Conservation (phyloP, 2,113 vertebrate species). For the Burhinus bistriatus region DNA sequence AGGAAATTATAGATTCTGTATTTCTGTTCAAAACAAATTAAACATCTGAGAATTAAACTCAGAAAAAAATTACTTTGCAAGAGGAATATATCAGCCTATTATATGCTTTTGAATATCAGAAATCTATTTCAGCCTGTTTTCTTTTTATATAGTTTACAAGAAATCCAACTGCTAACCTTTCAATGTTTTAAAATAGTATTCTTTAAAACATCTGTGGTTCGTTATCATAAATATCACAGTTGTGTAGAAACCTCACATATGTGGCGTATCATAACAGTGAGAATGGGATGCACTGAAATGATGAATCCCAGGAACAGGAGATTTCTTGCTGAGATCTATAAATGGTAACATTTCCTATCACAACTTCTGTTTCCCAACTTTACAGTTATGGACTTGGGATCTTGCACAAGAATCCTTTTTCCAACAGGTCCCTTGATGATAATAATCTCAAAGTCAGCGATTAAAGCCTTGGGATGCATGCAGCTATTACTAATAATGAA, state of each 20-base stretch:
- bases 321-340: not conserved
- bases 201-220: constrained; percentile 56
- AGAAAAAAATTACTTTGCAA: not conserved
- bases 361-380: not conserved
- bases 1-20: not conserved
- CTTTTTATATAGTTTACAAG: constrained; percentile 6
- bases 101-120: not conserved
- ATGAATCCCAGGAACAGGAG: not conserved
- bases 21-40: constrained; percentile 1
- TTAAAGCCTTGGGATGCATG: not conserved
- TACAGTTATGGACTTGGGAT: not conserved
- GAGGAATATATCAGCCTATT: not conserved
- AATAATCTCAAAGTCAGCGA: not conserved
- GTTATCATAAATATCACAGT: constrained; percentile 64
- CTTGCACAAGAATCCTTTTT: not conserved
- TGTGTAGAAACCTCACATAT: constrained; percentile 15
- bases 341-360: not conserved
- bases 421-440: not conserved
- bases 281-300: not conserved
- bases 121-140: constrained; percentile 19
- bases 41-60: not conserved
- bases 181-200: constrained; percentile 25
- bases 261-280: not conserved
- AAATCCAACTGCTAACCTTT: constrained; percentile 38
- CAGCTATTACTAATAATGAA: not conserved